Conservation (phyloP, 2,888 invertebrate species). For the Clitarchus hookeri region DNA sequence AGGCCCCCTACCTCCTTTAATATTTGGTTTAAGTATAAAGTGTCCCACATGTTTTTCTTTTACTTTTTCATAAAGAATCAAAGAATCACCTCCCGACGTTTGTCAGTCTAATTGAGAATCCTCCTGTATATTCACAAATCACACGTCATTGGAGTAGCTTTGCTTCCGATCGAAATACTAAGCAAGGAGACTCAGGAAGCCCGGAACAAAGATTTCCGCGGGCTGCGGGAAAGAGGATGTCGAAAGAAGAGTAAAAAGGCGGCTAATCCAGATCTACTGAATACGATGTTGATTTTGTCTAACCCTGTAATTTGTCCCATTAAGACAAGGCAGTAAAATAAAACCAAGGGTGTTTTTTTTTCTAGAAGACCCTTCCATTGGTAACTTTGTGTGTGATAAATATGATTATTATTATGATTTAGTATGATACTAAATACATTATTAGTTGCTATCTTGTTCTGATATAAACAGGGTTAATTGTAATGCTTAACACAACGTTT, state of each 20-base stretch:
- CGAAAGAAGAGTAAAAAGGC: background rate
- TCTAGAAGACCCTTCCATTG: background rate
- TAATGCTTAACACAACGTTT: too few relatives aligned
- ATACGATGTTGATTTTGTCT: too few relatives aligned
- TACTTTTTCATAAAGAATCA: too few relatives aligned
- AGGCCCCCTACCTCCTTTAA: too few relatives aligned
- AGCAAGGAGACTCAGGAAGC: background rate
- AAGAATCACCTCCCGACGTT: too few relatives aligned
- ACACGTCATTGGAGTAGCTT: too few relatives aligned
- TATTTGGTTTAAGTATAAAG: too few relatives aligned
- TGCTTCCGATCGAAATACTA: background rate
- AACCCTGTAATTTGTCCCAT: background rate
- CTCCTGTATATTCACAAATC: too few relatives aligned
- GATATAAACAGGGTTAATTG: background rate
- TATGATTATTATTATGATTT: background rate
- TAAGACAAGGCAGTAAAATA: background rate
- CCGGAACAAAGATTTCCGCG: background rate
- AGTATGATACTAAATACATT: background rate
- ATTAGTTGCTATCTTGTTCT: background rate
- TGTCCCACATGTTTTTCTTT: too few relatives aligned
- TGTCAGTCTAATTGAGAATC: too few relatives aligned
- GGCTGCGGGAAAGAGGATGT: background rate
- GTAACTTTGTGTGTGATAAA: background rate
- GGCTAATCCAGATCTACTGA: too few relatives aligned
- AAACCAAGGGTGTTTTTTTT: background rate